Evolutionary conservation across 2,888 invertebrate species (phyloP), one percentile per base, ranked within the genome.

Genomic region (Mesorhabditis sp.): DNA sequence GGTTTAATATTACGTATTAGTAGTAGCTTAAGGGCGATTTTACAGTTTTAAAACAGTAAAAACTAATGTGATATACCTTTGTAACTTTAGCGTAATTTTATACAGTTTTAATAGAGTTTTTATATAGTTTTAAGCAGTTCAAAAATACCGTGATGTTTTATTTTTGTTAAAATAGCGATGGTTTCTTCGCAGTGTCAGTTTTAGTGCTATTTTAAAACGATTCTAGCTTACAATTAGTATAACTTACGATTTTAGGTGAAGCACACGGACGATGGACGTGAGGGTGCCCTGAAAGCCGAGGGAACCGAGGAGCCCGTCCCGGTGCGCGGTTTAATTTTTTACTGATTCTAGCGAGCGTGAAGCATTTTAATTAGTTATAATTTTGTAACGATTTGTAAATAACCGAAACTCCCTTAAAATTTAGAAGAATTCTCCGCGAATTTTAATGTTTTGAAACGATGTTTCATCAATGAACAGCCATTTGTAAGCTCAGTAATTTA

Each of bases 271-370:
- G 6, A 50, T 28, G 72, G 73, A n/a, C 69, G 68, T 15, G 69
- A 77, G 68, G 73, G 75, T 44, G 82, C 80, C 10, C 62, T 80
- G 73, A 82, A 82, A 67, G 75, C 72, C 28, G 81, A 80, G 65
- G 67, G 72, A n/a, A 66, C 69, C 6, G 73, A 70, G 3, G 76
- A 74, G 62, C 77, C 74, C 63, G 71, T 78, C 61, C 73, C 74
- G 62, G 76, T 76, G 50, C 50, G 72, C 62, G 7, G 15, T 43
- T 41, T 13, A 10, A 58, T 58, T 67, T 6, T 70, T 68, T 74
- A 43, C 67, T 77, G 76, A 74, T 82, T 4, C 72, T 80, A n/a
- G 75, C 71, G 15, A 74, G 28, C 28, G 28, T 28, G 28, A 28
- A 28, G 28, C 28, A 28, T 28, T 28, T 28, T 2, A 28, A 28